Evolutionary conservation across 1,140 invertebrate genomes (phyloP).

Genomic region (Drosophila persimilis): DNA sequence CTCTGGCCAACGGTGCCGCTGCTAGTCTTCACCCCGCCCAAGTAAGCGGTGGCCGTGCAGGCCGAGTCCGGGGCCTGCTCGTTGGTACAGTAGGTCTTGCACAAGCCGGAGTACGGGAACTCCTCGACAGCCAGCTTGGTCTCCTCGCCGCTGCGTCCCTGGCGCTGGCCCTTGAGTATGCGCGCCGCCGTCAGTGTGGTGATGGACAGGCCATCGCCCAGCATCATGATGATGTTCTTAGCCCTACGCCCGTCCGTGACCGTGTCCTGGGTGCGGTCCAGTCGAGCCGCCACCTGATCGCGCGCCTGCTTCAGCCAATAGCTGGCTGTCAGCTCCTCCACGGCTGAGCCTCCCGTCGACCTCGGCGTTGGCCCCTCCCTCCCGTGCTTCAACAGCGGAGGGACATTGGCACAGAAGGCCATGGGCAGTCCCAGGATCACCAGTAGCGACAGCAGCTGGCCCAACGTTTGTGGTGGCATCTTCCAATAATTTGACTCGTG

Average conservation of each 20-base stretch:
- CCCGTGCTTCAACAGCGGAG: too few species aligned
- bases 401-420: background rate
- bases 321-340: slow-evolving; percentile 28
- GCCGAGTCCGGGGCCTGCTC: slow-evolving; percentile 92
- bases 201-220: slow-evolving; percentile 91
- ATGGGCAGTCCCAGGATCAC: background rate
- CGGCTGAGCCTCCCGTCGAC: background rate
- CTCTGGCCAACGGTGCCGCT: slow-evolving; percentile 86
- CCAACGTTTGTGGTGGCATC: too few species aligned
- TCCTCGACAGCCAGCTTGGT: slow-evolving; percentile 88
- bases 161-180: slow-evolving; percentile 86
- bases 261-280: slow-evolving; percentile 14
- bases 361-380: too few species aligned
- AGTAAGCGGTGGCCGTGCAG: slow-evolving; percentile 87
- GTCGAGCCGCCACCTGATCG: slow-evolving; percentile 38
- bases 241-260: slow-evolving; percentile 79
- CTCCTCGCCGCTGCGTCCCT: slow-evolving; percentile 86
- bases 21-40: slow-evolving; percentile 89
- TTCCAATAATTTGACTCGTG: too few species aligned
- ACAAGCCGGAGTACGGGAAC: slow-evolving; percentile 88
- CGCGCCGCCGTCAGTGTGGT: slow-evolving; percentile 88
- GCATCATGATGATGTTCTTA: slow-evolving; percentile 89
- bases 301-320: slow-evolving; percentile 60
- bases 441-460: background rate
- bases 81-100: slow-evolving; percentile 88